Percentiles rank a stretch among this genome's conserved stretches.
phyloP scores from a whole-genome alignment of 2,888 invertebrate genomes.

The Lymantria monacha region DNA sequence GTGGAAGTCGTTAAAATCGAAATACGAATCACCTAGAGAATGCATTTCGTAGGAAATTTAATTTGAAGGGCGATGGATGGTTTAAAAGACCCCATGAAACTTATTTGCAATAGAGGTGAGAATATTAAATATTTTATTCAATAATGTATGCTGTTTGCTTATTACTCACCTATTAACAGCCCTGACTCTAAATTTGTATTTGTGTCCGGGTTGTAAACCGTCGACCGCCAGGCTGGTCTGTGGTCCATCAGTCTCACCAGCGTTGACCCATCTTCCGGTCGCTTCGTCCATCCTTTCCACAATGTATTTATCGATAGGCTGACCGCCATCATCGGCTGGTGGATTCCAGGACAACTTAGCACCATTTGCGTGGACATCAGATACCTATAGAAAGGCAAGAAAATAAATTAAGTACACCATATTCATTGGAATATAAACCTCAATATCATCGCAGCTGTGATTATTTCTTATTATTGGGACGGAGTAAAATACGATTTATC shows the following conservation, averaged over 20 bases:
- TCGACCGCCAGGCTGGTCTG: conserved; percentile 89
- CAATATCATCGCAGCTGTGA: too few species aligned
- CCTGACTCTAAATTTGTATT: conserved; percentile 98
- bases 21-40: too few species aligned
- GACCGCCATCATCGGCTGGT: conserved; percentile 97
- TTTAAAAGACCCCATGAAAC: too few species aligned
- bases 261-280: conserved; percentile 95
- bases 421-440: not conserved
- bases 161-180: conserved; percentile 91
- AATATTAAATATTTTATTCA: too few species aligned
- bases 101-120: too few species aligned
- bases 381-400: conserved; percentile 54
- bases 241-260: conserved; percentile 95
- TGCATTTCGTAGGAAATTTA: too few species aligned
- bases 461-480: too few species aligned
- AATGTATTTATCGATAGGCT: conserved; percentile 95
- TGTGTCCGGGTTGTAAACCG: conserved; percentile 94
- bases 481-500: too few species aligned
- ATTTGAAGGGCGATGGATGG: too few species aligned
- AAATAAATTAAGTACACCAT: not conserved
- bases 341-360: conserved; percentile 96
- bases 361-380: conserved; percentile 94
- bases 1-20: too few species aligned
- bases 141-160: not conserved
- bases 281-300: conserved; percentile 98